These are phyloP conservation scores for Aromia moschata DNA, from an alignment of 2,888 invertebrate genomes.

Conservation along the genomic window DNA sequence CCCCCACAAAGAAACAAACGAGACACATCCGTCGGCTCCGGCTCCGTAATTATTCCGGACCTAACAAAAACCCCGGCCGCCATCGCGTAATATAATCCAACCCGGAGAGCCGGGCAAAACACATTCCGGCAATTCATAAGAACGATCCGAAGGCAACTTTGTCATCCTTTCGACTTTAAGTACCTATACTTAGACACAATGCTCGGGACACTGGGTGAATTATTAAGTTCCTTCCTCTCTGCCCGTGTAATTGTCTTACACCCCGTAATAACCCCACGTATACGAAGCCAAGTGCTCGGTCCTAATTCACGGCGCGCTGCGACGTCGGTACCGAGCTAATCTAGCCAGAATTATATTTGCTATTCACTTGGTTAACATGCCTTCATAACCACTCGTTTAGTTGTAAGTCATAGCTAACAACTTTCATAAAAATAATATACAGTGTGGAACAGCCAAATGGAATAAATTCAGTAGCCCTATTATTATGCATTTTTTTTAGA, in stretches of 20 bases:
- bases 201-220: conserved; percentile 60
- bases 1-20: no score
- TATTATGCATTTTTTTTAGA: no score
- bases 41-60: background rate
- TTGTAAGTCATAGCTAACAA: no score
- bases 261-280: conserved; percentile 57
- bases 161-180: conserved; percentile 54
- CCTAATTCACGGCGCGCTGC: no score
- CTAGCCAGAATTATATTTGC: no score
- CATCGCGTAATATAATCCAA: conserved; percentile 14
- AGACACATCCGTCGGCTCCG: no score
- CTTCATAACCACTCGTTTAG: no score
- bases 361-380: no score
- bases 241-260: conserved; percentile 61
- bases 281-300: conserved; percentile 59
- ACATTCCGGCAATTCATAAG: conserved; percentile 39
- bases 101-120: conserved; percentile 27
- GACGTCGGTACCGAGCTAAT: no score
- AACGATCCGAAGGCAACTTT: conserved; percentile 50
- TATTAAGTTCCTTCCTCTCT: conserved; percentile 61
- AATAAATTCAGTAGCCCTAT: no score
- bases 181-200: conserved; percentile 59
- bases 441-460: no score
- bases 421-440: no score
- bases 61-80: conserved; percentile 10